Base-by-base conservation (phyloP, 2,113 vertebrate genomes). In the Eonycteris spelaea region DNA sequence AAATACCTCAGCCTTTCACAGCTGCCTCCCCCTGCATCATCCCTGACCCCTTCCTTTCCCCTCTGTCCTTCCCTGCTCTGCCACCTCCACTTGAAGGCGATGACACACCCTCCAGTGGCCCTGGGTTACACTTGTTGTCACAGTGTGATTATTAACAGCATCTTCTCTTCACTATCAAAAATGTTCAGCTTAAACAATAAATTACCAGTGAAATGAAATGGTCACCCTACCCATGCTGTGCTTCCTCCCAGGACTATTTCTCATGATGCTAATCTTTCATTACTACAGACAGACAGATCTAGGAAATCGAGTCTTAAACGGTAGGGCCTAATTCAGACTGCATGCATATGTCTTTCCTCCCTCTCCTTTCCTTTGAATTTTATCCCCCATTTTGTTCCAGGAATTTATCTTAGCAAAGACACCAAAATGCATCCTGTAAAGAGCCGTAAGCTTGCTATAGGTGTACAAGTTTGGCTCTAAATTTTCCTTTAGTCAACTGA, bases 91-190 rank as follows among this genome's bases (percentile, higher is more conserved):
- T 35, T 45, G 1, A 86, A n/a, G n/a, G 40, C n/a, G n/a, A 18
- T 10, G 1, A 53, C 12, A 38, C 2, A 1, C 70, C 33, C 21
- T 30, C 2, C 0, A 48, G 55, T 22, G 28, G 70, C 57, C 61
- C 43, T 95, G 35, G 30, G 65, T 94, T 43, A 86, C 3, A 74
- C 0, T 5, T 85, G 70, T 11, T 59, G 53, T 85, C 33, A 55
- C 30, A 30, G 40, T 3, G 43, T 82, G n/a, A 35, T 48, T 79
- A 28, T 30, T 24, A 35, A 65, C 5, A 92, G 35, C 24, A 35
- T 14, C 4, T n/a, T 45, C 19, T 15, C 59, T 67, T 80, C 38
- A 9, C 38, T 57, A 53, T 45, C 22, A 45, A 93, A 95, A 40
- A 12, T 21, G 24, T 82, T 80, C 48, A 61, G 33, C 22, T 90